Base-by-base conservation (phyloP, 2,797 vertebrate species). In the Knipowitschia caucasica region DNA sequence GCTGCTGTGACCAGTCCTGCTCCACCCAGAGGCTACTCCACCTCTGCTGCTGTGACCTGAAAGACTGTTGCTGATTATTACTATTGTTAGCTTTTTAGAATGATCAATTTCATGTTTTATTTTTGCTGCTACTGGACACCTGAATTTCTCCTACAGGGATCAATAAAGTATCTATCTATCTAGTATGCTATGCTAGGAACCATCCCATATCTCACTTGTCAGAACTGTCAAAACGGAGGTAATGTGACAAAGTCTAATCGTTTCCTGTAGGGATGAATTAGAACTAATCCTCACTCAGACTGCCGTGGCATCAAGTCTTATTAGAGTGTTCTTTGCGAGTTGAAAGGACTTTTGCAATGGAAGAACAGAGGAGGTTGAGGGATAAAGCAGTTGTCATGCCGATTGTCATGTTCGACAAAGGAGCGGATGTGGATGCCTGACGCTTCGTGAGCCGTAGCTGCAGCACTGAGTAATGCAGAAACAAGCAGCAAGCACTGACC, bases 201-300 rank as follows among this genome's bases (percentile, higher is more conserved):
- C 60, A 24, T 29, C 24, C 20, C 27, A 18, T 44, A 63, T 50
- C 58, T 43, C 60, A 31, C 62, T 53, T 42, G 24, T 46, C 53
- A 65, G 14, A 3, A 38, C 54, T 62, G 54, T 69, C 58, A 62
- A 7, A 21, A 4, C 21, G 50, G 51, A 53, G 45, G 52, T 53
- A 57, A 7, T 38, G 42, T 44, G 43, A 46, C 14, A 56, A 39
- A 58, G 46, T 15, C 53, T 18, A 25, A 39, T 44, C 47, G 30
- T 44, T 36, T 29, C 40, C 33, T 47, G 17, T 15, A 21, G 2
- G 9, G 7, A 5, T 20, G 9, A n/a, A 15, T 46, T 29, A 20
- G 5, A 17, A 20, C 17, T 20, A 2, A 20, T 31, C 10, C 14
- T 27, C 7, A 29, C 12, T 27, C 14, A 18, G 15, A 25, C 21